These are phyloP conservation scores for Plecotus auritus DNA, from an alignment of 2,113 vertebrate genomes.

Conservation along the genomic window DNA sequence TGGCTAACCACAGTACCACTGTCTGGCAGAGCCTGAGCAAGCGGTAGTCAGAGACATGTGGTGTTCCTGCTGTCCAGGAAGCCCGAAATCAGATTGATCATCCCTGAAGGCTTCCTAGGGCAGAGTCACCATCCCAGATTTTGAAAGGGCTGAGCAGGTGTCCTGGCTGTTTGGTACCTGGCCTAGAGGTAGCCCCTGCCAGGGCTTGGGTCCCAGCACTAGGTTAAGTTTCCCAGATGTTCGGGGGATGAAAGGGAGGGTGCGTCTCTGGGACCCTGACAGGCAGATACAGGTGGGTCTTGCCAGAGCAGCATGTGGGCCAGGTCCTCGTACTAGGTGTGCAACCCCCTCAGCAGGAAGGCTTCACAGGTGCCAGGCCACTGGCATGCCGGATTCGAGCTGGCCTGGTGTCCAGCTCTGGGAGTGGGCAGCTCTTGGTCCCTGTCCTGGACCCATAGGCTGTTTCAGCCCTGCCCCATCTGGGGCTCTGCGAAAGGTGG, in stretches of 20 bases:
- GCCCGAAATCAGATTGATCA: not conserved
- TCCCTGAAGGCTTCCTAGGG: not conserved
- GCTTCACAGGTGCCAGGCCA: not conserved
- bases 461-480: too few relatives aligned
- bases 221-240: not conserved
- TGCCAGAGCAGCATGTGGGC: not conserved
- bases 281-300: too few relatives aligned
- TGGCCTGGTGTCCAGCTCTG: not conserved
- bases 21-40: not conserved
- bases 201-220: not conserved
- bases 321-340: fast-evolving
- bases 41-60: not conserved
- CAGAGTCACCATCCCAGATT: not conserved
- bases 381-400: not conserved
- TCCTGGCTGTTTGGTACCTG: not conserved
- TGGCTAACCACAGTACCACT: not conserved
- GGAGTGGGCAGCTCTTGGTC: not conserved
- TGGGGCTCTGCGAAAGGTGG: not conserved
- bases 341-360: not conserved
- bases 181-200: not conserved
- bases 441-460: too few relatives aligned
- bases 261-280: not conserved
- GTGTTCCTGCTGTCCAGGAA: not conserved
- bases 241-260: not conserved
- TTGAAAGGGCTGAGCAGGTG: not conserved